These are phyloP conservation scores for Melanargia galathea DNA, from an alignment of 2,888 invertebrate species.

Conservation along the genomic window DNA sequence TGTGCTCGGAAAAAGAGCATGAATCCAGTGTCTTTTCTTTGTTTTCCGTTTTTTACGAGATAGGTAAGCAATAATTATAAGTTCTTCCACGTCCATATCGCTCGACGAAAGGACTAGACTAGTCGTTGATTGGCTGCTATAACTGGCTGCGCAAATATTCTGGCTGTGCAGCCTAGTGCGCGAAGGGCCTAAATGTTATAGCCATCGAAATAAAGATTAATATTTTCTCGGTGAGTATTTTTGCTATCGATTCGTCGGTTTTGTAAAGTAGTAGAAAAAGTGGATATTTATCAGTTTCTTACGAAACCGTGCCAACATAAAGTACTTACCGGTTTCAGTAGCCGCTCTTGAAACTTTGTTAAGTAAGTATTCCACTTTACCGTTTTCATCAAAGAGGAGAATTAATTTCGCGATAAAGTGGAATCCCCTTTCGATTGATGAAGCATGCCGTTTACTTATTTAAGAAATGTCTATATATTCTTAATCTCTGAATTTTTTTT, in stretches of 20 bases:
- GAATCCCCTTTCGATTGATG: constrained; percentile 7
- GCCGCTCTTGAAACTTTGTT: constrained; percentile 14
- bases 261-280: neutral
- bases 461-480: neutral
- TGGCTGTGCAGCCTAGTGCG: too few relatives aligned
- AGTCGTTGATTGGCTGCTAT: too few relatives aligned
- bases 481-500: neutral
- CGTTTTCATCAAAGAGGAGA: constrained; percentile 18
- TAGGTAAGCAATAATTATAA: too few relatives aligned
- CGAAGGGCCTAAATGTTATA: too few relatives aligned
- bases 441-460: neutral
- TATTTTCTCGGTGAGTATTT: neutral
- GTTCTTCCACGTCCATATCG: too few relatives aligned
- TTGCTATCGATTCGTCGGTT: neutral
- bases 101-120: too few relatives aligned
- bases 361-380: constrained; percentile 17
- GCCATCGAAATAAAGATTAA: neutral
- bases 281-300: constrained; percentile 6
- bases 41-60: too few relatives aligned
- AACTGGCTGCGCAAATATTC: too few relatives aligned
- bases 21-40: too few relatives aligned
- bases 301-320: neutral
- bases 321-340: constrained; percentile 11
- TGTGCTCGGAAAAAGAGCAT: too few relatives aligned
- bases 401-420: constrained; percentile 12